phyloP scores from a whole-genome alignment of 1,140 invertebrate species.

The Papilio polyxenes region DNA sequence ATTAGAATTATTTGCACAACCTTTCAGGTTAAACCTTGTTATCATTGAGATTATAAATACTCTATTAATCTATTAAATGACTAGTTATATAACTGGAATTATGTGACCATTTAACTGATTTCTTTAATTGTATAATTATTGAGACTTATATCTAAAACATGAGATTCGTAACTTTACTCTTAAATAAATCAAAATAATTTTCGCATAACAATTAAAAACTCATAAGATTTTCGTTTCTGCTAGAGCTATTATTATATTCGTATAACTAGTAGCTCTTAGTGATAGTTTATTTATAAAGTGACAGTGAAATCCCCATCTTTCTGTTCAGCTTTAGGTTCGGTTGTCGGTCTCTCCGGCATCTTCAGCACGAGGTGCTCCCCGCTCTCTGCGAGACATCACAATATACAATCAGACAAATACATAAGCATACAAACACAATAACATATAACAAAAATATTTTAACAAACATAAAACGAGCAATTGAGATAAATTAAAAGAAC shows the following conservation, averaged over 20 bases:
- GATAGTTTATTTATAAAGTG: constrained; percentile 57
- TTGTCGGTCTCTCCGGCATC: constrained; percentile 60
- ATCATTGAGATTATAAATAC: constrained; percentile 13
- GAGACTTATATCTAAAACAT: constrained; percentile 25
- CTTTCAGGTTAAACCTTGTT: constrained; percentile 28
- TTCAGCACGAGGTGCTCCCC: constrained; percentile 68
- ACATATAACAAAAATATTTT: constrained; percentile 1
- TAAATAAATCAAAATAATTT: constrained; percentile 6
- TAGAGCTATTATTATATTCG: constrained; percentile 16
- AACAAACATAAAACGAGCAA: background rate
- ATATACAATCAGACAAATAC: constrained; percentile 51
- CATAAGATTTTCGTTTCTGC: background rate
- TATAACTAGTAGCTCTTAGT: background rate
- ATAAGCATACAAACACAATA: constrained; percentile 43
- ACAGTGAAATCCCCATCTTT: constrained; percentile 75
- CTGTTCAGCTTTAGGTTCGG: constrained; percentile 64
- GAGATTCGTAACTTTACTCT: constrained; percentile 27
- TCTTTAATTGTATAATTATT: background rate
- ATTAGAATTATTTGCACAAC: constrained; percentile 32
- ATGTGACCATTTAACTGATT: background rate
- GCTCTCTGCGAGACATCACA: constrained; percentile 73
- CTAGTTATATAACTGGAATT: constrained; percentile 29
- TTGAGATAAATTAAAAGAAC: background rate
- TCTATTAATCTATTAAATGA: constrained; percentile 33
- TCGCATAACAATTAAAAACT: background rate